Evolutionary conservation across 2,797 vertebrate species (phyloP), one percentile per base, ranked within the genome.

Genomic region (Enteromius fasciolatus): DNA sequence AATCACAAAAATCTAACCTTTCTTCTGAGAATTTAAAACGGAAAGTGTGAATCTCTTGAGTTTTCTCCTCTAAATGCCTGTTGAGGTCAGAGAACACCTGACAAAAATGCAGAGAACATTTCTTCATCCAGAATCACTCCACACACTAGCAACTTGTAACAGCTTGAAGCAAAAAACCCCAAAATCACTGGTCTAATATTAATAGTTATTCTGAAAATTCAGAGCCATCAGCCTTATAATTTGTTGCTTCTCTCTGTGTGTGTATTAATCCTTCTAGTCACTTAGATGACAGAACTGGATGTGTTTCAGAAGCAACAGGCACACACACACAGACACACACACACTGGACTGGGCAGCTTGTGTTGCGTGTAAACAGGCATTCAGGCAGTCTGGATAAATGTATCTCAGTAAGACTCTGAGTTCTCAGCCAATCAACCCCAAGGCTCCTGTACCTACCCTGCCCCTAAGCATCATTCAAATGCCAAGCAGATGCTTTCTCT

Each of bases 171-270:
- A 14, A 73, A 17, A 72, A 18, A 2, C 7, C 7, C 1, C 1
- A 28, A 70, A 48, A 15, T 70, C 3, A 46, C 23, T 10, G 2
- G 48, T 84, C 94, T 95, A 97, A 96, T 96, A 96, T 96, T 95
- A 96, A 96, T 97, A 23, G 54, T 12, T 57, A 94, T 94, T 94
- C 95, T 93, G 87, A 90, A 91, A 88, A 90, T 92, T 90, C 91
- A 94, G 92, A 94, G 93, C 92, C 93, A 92, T 92, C 90, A 88
- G 92, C 89, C 96, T 96, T 95, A 96, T 94, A 90, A 91, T 94
- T 95, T 92, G 87, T 83, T 78, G 90, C 83, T 88, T 63, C 85
- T 80, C 18, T 61, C 25, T 50, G 44, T 31, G 69, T 44, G 57
- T 33, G 25, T 78, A 75, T 80, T 66, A 83, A 59, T 78, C 69